Conservation (phyloP, 2,113 vertebrate genomes). For the Microcebus tavaratra region DNA sequence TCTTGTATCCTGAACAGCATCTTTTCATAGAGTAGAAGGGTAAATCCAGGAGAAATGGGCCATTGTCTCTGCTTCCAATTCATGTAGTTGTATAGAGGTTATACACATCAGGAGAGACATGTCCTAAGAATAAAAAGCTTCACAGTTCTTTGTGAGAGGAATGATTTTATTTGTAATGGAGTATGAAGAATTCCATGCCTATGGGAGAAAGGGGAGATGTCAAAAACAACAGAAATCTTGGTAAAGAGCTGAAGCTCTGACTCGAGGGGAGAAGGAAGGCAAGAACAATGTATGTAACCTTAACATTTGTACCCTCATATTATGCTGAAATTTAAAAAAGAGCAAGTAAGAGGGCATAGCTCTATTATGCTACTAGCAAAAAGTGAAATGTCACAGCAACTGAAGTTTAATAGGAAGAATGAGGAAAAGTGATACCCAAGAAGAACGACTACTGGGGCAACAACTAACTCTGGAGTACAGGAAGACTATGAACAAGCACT, state of each 20-base stretch:
- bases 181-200: not conserved
- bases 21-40: not conserved
- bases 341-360: not conserved
- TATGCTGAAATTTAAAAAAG: not conserved
- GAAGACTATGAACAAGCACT: not conserved
- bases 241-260: not conserved
- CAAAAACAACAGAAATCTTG: not conserved
- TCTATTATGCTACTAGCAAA: not conserved
- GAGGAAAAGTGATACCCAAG: not conserved
- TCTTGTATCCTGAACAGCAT: fast-evolving
- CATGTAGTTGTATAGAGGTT: not conserved
- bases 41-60: not conserved
- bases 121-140: not conserved
- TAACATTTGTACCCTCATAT: too few species aligned
- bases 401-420: not conserved
- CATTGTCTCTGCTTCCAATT: not conserved
- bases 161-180: not conserved
- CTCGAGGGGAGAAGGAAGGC: too few species aligned
- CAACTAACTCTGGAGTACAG: not conserved
- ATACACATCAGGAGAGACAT: not conserved
- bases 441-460: not conserved
- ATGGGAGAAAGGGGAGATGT: not conserved
- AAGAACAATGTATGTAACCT: too few species aligned
- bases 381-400: not conserved
- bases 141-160: not conserved